Conservation (phyloP, 2,888 invertebrate genomes). For the Hyposoter dolosus region DNA sequence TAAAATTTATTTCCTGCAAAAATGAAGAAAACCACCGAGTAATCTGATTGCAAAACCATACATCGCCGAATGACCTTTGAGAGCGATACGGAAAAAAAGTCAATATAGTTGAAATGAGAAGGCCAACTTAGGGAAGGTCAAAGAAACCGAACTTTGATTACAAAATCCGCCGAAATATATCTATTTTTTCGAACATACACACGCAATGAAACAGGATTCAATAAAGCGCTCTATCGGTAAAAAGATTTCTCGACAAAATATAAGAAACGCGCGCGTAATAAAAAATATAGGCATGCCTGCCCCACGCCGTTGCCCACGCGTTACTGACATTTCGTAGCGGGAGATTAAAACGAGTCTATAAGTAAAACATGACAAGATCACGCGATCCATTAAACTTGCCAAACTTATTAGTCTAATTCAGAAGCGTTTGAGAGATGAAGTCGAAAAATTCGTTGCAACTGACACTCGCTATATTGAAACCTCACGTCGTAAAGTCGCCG, state of each 20-base stretch:
- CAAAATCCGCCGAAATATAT: too few species aligned
- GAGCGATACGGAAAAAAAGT: too few species aligned
- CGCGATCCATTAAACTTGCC: constrained; percentile 39
- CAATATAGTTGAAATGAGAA: too few species aligned
- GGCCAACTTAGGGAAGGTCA: too few species aligned
- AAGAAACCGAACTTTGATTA: too few species aligned
- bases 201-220: not conserved
- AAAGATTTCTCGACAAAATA: constrained; percentile 1
- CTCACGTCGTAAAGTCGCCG: constrained; percentile 93
- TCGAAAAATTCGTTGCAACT: constrained; percentile 85
- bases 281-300: constrained; percentile 2
- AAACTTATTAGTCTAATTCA: constrained; percentile 30
- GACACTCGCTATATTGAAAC: constrained; percentile 95
- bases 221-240: constrained; percentile 23
- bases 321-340: constrained; percentile 56
- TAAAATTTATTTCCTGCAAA: too few species aligned
- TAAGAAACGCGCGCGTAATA: constrained; percentile 37
- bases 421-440: constrained; percentile 68
- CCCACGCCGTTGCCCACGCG: constrained; percentile 58
- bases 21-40: too few species aligned
- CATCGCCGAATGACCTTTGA: too few species aligned
- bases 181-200: not conserved
- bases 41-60: too few species aligned
- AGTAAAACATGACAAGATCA: constrained; percentile 62
- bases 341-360: constrained; percentile 24